Evolutionary conservation across 2,797 vertebrate genomes (phyloP).

Genomic region (Anguilla obscura): DNA sequence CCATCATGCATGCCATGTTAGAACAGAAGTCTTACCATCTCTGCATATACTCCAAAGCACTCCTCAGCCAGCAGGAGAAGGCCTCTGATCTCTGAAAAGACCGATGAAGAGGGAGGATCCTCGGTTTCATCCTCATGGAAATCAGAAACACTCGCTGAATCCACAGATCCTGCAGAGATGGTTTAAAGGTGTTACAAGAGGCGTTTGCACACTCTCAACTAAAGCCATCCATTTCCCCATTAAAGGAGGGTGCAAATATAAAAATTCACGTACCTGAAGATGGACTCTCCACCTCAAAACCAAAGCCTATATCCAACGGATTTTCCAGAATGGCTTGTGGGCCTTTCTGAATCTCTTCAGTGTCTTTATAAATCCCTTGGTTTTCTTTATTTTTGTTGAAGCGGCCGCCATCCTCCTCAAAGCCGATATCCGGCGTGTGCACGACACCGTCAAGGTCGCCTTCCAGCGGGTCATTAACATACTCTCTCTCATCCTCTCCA

Average conservation of each 20-base stretch:
- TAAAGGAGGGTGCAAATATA: not conserved
- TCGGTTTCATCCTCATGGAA: conserved; percentile 54
- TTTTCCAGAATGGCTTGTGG: conserved; percentile 67
- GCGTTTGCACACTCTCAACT: not conserved
- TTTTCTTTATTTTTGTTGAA: conserved; percentile 72
- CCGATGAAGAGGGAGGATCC: conserved; percentile 47
- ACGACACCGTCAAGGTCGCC: conserved; percentile 39
- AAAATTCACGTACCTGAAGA: conserved; percentile 63
- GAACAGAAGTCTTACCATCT: conserved; percentile 67
- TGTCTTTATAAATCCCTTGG: conserved; percentile 54
- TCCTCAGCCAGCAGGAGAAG: conserved; percentile 54
- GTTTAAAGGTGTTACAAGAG: conserved; percentile 1
- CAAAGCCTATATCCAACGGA: conserved; percentile 60
- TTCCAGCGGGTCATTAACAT: conserved; percentile 27
- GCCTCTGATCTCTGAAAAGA: conserved; percentile 52
- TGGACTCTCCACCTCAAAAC: conserved; percentile 58
- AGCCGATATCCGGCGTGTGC: conserved; percentile 50
- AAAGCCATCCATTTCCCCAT: not conserved
- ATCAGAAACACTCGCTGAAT: conserved; percentile 53
- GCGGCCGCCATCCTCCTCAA: conserved; percentile 66
- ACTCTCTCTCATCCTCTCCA: conserved; percentile 41
- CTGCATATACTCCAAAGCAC: conserved; percentile 60
- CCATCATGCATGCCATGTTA: not conserved
- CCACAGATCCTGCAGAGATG: conserved; percentile 58
- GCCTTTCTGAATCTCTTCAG: conserved; percentile 63